A percentile compares a stretch with the other conserved stretches of the same genome.
phyloP scores from a whole-genome alignment of 2,797 vertebrate species.

The Tapera naevia region DNA sequence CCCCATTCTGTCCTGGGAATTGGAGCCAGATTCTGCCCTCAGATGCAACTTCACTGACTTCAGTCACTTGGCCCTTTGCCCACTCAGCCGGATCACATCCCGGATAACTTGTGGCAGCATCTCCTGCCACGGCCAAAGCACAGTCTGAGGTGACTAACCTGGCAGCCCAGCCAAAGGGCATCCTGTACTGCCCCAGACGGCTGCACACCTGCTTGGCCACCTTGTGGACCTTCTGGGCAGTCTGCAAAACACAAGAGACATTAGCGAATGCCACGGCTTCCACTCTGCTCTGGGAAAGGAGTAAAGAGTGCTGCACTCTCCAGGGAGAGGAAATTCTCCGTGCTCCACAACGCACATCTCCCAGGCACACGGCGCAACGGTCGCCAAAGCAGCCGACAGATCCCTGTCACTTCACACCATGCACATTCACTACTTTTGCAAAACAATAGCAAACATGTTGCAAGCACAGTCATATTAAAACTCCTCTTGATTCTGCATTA shows the following conservation, averaged over 20 bases:
- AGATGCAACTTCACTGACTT: background rate
- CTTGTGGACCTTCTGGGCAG: slow-evolving; percentile 95
- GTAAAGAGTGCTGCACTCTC: rapidly evolving
- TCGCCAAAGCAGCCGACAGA: background rate
- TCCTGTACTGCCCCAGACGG: slow-evolving; percentile 91
- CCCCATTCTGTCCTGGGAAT: background rate
- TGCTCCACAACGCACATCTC: too few species aligned
- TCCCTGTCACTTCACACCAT: background rate
- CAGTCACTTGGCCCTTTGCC: background rate
- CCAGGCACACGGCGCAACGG: background rate
- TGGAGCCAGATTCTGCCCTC: background rate
- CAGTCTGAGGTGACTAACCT: slow-evolving; percentile 79
- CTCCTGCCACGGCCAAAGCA: background rate
- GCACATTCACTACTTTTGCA: background rate
- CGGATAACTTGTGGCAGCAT: background rate
- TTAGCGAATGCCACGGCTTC: background rate
- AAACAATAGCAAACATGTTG: background rate
- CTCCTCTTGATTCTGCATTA: background rate
- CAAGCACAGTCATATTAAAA: background rate
- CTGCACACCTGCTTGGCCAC: slow-evolving; percentile 93
- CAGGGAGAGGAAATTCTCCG: background rate
- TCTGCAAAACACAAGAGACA: slow-evolving; percentile 76
- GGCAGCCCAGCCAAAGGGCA: slow-evolving; percentile 98
- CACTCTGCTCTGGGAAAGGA: background rate
- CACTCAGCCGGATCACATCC: rapidly evolving